phyloP scores from a whole-genome alignment of 2,113 vertebrate species.

The Lepus europaeus region DNA sequence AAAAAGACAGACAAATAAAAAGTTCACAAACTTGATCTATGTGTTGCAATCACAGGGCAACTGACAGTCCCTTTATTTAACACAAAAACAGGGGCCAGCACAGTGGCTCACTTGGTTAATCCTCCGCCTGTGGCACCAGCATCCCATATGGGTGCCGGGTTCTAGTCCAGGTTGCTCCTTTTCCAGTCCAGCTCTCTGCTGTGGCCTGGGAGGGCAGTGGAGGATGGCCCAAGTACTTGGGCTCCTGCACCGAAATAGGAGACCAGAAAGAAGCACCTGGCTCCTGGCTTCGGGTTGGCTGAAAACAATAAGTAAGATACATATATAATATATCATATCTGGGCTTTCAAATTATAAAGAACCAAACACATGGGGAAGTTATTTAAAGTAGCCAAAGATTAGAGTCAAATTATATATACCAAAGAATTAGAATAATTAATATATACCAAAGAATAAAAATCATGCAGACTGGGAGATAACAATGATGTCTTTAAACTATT shows the following conservation, averaged over 20 bases:
- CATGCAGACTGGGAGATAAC: neutral
- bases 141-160: too few relatives aligned
- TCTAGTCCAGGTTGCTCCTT: too few relatives aligned
- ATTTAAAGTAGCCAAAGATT: neutral
- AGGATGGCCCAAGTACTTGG: too few relatives aligned
- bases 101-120: too few relatives aligned
- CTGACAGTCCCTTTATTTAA: neutral
- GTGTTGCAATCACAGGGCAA: neutral
- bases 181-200: too few relatives aligned
- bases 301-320: neutral
- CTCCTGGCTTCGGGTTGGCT: too few relatives aligned
- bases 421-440: neutral
- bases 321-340: neutral
- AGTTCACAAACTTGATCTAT: neutral
- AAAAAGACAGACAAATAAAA: conserved; percentile 27
- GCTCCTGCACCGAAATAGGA: too few relatives aligned
- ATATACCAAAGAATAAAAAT: neutral
- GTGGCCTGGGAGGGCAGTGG: too few relatives aligned
- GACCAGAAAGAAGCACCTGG: too few relatives aligned
- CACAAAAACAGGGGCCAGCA: too few relatives aligned
- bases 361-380: neutral
- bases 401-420: neutral
- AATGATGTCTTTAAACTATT: neutral
- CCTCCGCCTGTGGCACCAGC: too few relatives aligned
- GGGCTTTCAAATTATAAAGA: neutral